Base-by-base conservation (phyloP, 2,797 vertebrate species). In the Tragelaphus eurycerus region DNA sequence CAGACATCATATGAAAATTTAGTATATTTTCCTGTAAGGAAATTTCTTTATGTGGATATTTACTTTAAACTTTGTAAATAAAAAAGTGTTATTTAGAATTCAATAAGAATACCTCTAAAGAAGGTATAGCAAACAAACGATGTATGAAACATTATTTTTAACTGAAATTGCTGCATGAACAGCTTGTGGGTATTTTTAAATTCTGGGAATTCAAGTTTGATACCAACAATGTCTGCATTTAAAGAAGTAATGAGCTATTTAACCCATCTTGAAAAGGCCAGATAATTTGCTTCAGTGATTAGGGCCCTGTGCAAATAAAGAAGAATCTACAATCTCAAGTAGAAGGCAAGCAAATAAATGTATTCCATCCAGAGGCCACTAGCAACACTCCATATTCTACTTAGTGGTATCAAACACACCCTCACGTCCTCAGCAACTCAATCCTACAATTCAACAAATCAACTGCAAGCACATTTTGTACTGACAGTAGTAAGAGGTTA, bases 1-100 rank as follows among this genome's bases (percentile, higher is more conserved):
- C 38, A 38, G 60, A 50, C 11, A 86, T 85, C 34, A 57, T 50
- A 92, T 97, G 96, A 98, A 98, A 98, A 98, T 98, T 76, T 78
- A 57, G 38, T 50, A 50, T 93, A 62, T 95, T 97, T 98, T 90
- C 12, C 87, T 46, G 79, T 59, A 4, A 89, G 43, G 6, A 93
- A 96, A 31, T 57, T 96, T 81, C 57, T 48, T 94, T 93, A 52
- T 89, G 48, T 23, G 55, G 85, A 94, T 9, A 62, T 13, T 92
- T 97, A 81, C 38, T 97, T 95, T 83, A 52, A 96, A 85, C 17
- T 95, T 95, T 38, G 29, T 64, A 74, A 93, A 85, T 71, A 84
- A 86, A 38, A 89, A 64, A 46, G 15, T 13, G 3, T 78, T 88
- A 34, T 5, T 71, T 25, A 34, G 16, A 43, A 25, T 85, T 84